A percentile compares a stretch with the other conserved stretches of the same genome.
These are phyloP conservation scores for Geococcyx californianus DNA, from an alignment of 2,113 vertebrate genomes.

Conservation along the genomic window DNA sequence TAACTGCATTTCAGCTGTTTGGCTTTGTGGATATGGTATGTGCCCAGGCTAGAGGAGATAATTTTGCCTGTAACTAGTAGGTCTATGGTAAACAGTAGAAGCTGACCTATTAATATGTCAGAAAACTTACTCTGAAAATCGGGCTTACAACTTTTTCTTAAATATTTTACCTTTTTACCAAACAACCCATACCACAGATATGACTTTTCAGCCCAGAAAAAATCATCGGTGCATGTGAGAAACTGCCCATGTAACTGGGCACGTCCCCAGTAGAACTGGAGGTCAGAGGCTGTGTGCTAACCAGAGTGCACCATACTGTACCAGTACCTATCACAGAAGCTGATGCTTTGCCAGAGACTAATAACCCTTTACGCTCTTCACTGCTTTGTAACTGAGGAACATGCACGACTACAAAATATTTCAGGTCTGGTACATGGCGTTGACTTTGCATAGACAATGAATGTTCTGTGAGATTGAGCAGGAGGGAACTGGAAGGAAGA, in stretches of 20 bases:
- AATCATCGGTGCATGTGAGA: background rate
- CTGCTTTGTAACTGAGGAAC: background rate
- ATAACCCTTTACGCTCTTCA: background rate
- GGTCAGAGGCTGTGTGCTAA: background rate
- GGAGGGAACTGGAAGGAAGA: background rate
- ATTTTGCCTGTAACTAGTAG: background rate
- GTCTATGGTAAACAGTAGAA: background rate
- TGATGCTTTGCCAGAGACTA: background rate
- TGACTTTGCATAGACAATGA: background rate
- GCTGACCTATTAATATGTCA: background rate
- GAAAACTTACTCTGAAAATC: background rate
- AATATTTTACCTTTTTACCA: background rate
- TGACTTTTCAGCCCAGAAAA: background rate
- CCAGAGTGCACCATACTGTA: rapidly evolving
- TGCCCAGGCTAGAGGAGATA: background rate
- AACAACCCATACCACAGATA: background rate
- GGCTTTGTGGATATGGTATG: background rate
- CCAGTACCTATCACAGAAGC: background rate
- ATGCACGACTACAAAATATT: background rate
- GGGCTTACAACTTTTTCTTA: background rate
- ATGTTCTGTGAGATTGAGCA: background rate
- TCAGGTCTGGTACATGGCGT: background rate
- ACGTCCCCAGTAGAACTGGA: background rate
- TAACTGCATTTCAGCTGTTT: background rate
- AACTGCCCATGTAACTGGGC: background rate